Evolutionary conservation across 2,113 vertebrate species (phyloP).

Genomic region (Gorsachius goisagi): DNA sequence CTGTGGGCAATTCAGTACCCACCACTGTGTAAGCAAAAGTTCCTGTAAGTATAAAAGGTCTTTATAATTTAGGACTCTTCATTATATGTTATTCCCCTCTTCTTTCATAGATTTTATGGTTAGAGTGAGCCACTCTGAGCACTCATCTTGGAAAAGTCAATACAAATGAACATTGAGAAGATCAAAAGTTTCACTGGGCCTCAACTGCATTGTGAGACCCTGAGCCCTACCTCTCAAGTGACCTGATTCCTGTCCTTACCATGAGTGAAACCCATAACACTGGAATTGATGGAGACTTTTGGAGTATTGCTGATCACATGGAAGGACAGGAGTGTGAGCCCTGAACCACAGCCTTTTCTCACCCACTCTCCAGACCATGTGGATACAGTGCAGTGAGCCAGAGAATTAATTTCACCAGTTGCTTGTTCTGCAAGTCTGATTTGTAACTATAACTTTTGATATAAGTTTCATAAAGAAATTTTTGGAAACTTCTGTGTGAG

Average conservation of each 20-base stretch:
- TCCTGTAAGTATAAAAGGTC: not conserved
- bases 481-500: not conserved
- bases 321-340: not conserved
- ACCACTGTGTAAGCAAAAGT: not conserved
- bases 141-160: not conserved
- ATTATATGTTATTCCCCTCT: not conserved
- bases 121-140: not conserved
- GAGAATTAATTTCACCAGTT: not conserved
- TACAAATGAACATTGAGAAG: not conserved
- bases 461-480: not conserved
- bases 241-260: not conserved
- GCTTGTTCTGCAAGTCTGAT: not conserved
- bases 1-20: not conserved
- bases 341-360: not conserved
- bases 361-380: not conserved
- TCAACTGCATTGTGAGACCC: not conserved
- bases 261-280: rapidly evolving
- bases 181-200: not conserved
- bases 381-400: not conserved
- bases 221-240: not conserved
- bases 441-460: not conserved
- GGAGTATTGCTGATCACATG: not conserved
- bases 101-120: not conserved
- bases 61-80: not conserved
- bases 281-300: not conserved